Conservation (phyloP, 2,113 vertebrate genomes). For the Octodon degus region DNA sequence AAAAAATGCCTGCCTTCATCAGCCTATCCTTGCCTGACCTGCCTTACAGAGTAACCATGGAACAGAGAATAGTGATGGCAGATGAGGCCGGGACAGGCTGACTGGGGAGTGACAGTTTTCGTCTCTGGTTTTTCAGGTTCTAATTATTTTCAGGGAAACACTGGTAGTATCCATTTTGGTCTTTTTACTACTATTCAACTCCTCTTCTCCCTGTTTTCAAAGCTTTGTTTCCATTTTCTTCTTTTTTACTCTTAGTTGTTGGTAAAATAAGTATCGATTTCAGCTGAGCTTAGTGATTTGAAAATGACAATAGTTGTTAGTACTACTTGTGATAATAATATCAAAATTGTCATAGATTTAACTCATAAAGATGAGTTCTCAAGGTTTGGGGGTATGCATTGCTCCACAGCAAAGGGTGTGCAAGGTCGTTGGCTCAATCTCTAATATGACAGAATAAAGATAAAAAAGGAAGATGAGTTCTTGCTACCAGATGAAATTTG, state of each 20-base stretch:
- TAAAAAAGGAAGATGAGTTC: background rate
- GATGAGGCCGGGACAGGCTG: background rate
- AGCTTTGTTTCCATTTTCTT: background rate
- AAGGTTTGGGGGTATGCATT: too few relatives aligned
- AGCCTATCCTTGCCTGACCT: background rate
- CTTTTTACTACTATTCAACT: background rate
- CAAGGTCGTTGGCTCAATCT: background rate
- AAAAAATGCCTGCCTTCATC: background rate
- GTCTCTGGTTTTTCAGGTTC: background rate
- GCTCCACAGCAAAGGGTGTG: background rate
- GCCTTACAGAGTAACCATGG: background rate
- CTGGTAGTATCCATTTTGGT: background rate
- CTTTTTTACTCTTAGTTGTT: conserved; percentile 15
- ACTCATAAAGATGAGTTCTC: conserved; percentile 44
- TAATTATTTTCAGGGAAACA: background rate
- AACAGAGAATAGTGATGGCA: background rate
- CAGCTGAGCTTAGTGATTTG: conserved; percentile 18
- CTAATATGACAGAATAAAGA: background rate
- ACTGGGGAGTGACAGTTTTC: background rate
- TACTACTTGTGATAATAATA: background rate
- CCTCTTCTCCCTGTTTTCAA: background rate
- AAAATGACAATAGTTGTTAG: background rate
- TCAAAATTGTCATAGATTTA: conserved; percentile 44
- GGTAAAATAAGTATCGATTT: background rate
- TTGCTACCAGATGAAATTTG: conserved; percentile 41